Percentiles rank a stretch among this genome's conserved stretches.
Evolutionary conservation across 2,888 invertebrate species (phyloP).

Genomic region (Halocaridina rubra): DNA sequence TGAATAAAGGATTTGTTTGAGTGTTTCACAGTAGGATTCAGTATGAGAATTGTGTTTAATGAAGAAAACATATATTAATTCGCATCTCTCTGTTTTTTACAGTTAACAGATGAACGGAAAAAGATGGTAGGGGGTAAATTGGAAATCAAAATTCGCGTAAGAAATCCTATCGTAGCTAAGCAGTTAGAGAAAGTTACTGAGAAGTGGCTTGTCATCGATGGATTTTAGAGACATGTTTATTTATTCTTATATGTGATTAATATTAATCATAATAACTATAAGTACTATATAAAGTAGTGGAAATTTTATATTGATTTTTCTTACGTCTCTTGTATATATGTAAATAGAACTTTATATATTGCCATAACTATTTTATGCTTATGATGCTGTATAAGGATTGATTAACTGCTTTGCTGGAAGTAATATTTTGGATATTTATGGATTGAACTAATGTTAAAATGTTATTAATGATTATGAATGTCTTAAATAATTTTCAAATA

Average conservation of each 20-base stretch:
- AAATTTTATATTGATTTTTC: too few relatives aligned
- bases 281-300: neutral
- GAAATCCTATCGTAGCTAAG: conserved; percentile 88
- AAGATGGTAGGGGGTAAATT: conserved; percentile 89
- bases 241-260: neutral
- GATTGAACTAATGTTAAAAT: neutral
- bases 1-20: too few relatives aligned
- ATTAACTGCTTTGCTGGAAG: too few relatives aligned
- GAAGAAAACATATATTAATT: neutral
- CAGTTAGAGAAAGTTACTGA: conserved; percentile 90
- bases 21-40: too few relatives aligned
- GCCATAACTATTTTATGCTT: neutral
- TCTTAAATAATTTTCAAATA: neutral
- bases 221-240: conserved; percentile 31
- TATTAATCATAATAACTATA: neutral
- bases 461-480: neutral
- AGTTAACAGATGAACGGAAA: conserved; percentile 89
- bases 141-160: conserved; percentile 86
- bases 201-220: conserved; percentile 88
- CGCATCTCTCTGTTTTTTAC: conserved; percentile 64
- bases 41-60: neutral
- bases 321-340: too few relatives aligned
- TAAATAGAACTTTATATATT: neutral
- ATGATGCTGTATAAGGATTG: too few relatives aligned
- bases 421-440: too few relatives aligned